A percentile compares a stretch with the other conserved stretches of the same genome.
These are phyloP conservation scores for Antheraea yamamai DNA, from an alignment of 2,888 invertebrate species.

Conservation along the genomic window DNA sequence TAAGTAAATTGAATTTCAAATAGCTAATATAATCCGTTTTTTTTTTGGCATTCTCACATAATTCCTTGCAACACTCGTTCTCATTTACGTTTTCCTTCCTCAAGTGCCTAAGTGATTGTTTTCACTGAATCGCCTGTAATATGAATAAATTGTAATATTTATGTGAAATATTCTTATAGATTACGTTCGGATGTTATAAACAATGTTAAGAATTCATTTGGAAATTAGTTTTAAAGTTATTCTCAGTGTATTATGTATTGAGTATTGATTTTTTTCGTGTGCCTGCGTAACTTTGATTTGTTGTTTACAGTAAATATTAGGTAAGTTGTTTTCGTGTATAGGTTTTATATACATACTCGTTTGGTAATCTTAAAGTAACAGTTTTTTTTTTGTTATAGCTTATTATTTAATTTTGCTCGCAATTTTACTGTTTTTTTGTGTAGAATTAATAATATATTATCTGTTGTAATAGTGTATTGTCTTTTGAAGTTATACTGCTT, in stretches of 20 bases:
- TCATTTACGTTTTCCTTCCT: constrained; percentile 7
- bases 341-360: too few species aligned
- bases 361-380: background rate
- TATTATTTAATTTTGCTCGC: too few species aligned
- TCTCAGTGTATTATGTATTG: background rate
- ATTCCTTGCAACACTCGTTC: background rate
- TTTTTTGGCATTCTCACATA: too few species aligned
- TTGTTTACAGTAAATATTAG: constrained; percentile 2
- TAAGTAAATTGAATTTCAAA: too few species aligned
- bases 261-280: background rate
- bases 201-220: background rate
- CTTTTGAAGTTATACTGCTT: too few species aligned
- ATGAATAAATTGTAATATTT: background rate
- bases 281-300: background rate
- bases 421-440: too few species aligned
- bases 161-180: background rate
- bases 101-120: constrained; percentile 1
- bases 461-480: too few species aligned
- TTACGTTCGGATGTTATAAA: background rate
- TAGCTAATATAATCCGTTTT: too few species aligned
- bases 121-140: background rate
- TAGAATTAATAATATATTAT: too few species aligned
- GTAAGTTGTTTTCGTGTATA: background rate
- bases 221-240: background rate
- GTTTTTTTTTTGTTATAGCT: too few species aligned